phyloP scores from a whole-genome alignment of 2,888 invertebrate species.

The Galeruca laticollis region DNA sequence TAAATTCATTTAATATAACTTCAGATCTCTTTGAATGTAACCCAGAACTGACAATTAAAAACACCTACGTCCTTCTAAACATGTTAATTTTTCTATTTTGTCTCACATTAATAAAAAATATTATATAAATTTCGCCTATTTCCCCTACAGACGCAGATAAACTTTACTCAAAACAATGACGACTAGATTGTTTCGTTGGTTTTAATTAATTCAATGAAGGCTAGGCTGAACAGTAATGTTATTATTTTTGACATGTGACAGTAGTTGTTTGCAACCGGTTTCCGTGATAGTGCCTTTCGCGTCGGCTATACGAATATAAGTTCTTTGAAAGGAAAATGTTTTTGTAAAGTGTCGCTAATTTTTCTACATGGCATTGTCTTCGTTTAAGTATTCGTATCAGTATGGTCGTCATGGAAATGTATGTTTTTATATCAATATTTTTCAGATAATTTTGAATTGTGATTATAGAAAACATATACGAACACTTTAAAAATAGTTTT shows the following conservation, averaged over 20 bases:
- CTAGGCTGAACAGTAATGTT: slow-evolving; percentile 43
- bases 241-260: slow-evolving; percentile 49
- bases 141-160: slow-evolving; percentile 16
- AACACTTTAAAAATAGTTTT: too few species aligned
- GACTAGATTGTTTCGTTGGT: slow-evolving; percentile 42
- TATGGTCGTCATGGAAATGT: slow-evolving; percentile 26
- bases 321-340: slow-evolving; percentile 14
- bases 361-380: slow-evolving; percentile 43
- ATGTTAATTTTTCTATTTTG: too few species aligned
- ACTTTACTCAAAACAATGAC: slow-evolving; percentile 18
- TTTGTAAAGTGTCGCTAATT: slow-evolving; percentile 10
- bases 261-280: slow-evolving; percentile 43
- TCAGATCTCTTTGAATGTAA: too few species aligned
- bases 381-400: slow-evolving; percentile 40
- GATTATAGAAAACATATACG: too few species aligned
- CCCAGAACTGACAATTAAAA: too few species aligned
- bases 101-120: too few species aligned
- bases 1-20: too few species aligned
- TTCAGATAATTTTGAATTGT: not conserved
- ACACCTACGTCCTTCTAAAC: too few species aligned
- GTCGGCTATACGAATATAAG: slow-evolving; percentile 20
- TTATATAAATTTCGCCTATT: not conserved
- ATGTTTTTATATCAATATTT: slow-evolving; percentile 13
- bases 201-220: slow-evolving; percentile 49
- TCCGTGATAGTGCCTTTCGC: slow-evolving; percentile 34